Base-by-base conservation (phyloP, 1,140 invertebrate genomes). In the Piezodorus guildinii region DNA sequence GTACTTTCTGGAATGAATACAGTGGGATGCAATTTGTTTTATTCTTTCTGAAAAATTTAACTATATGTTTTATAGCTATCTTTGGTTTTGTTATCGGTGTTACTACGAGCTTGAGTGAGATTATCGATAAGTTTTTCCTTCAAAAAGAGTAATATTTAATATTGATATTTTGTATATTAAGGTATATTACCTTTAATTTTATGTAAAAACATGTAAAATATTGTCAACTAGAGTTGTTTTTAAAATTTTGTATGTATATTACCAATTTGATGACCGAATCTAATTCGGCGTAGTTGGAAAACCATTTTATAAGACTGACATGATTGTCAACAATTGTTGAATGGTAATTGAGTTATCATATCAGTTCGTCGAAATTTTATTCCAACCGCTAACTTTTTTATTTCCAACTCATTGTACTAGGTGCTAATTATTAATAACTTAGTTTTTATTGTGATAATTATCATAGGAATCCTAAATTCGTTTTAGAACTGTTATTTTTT, bases 81-180 rank as follows among this genome's bases (percentile, higher is more conserved):
- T 80, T 88, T 62, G 87, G 86, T 1, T 67, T 85, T n/a, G 67
- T 85, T 0, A 79, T 84, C 30, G 87, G 87, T 30, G 86, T 84
- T 0, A 85, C 83, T 69, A 82, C 83, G 0, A 85, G 83, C 58
- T 73, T 87, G 2, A 63, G 75, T 9, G 80, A 80, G 60, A 87
- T 88, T 66, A 70, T 86, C 25, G 44, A 67, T 23, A 67, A 70
- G 46, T 66, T 69, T 52, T 66, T 69, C 34, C 23, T 56, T 56
- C 52, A 56, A 16, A 25, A 39, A 10, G 34, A 39, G 12, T 39
- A 39, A 39, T 39, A 30, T 30, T 30, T 30, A 30, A 4, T 4
- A 30, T 8, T 30, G 8, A 30, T 30, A 39, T 39, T 39, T 10
- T 39, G 3, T 39, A 39, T 10, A 39, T 39, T 39, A 10, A 39